Base-by-base conservation (phyloP, 30 jellyfish, hydroid and myxozoan genomes). In the Catostylus mosaicus region DNA sequence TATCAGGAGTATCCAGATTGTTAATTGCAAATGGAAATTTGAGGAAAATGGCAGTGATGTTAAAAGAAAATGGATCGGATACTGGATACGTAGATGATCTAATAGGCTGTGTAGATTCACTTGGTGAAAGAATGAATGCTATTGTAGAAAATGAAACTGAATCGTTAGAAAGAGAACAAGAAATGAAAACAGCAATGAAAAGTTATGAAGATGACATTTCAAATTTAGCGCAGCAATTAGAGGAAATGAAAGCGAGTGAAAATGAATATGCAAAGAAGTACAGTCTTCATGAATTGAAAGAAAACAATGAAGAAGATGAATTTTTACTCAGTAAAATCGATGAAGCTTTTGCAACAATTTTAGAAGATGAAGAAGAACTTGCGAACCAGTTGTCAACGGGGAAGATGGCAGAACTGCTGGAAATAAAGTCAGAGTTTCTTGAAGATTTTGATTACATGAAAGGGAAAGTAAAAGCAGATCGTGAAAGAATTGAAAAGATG, bases 141-240 rank as follows among this genome's bases (percentile, higher is more conserved):
- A 36, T 82, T 35, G 18, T 51, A 0, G 75, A 52, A 5, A 63
- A 29, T 0, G 59, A 77, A 51, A 33, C 60, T 18, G 38, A 29
- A 20, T 34, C 86, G 1, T 37, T 82, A 23, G 84, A 71, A 35
- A 30, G 26, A 18, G 24, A 19, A 24, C 29, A 63, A 29, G 65
- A 35, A 14, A 27, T 70, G 40, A 69, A 60, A 24, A 4, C 82
- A 36, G 78, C 50, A 7, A 56, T 70, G 1, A 43, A 27, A 57
- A 82, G 54, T 63, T 82, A 82, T 33, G 92, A 82, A 69, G 92
- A 69, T 4, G 92, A 82, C 63, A 27, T 82, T 20, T 31, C 92
- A 37, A 68, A 69, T 6, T 35, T 82, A 30, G 54, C 92, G 27
- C 86, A 34, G 7, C 86, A 82, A 60, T 40, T 82, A 30, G 86